A percentile compares a stretch with the other conserved stretches of the same genome.
Conservation (phyloP, 2,797 vertebrate species). For the Pangasius krempfi region DNA sequence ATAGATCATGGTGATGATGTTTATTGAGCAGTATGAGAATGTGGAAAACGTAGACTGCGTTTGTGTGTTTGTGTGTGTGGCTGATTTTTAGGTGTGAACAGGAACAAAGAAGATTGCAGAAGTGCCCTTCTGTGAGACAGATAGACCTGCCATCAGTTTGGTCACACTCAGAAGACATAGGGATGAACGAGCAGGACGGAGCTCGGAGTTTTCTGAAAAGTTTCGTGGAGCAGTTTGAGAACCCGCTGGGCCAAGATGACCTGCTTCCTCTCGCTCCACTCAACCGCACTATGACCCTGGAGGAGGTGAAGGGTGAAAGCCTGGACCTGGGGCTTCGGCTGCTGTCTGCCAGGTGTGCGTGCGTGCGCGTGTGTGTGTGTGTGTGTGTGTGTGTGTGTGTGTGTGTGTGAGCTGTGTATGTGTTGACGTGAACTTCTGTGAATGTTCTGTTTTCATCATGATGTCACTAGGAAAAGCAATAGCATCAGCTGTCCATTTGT, state of each 20-base stretch:
- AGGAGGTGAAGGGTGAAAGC: conserved; percentile 83
- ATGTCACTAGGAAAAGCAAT: neutral
- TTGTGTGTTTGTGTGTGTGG: neutral
- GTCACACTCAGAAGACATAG: conserved; percentile 46
- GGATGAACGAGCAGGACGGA: conserved; percentile 54
- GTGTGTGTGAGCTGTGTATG: neutral
- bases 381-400: neutral
- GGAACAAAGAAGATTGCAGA: conserved; percentile 10
- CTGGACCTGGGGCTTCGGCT: conserved; percentile 78
- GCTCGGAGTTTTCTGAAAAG: conserved; percentile 67
- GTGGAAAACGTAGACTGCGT: neutral
- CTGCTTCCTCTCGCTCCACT: conserved; percentile 72
- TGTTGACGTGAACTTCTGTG: neutral
- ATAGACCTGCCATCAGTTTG: neutral
- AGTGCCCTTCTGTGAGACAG: neutral
- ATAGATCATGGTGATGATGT: neutral
- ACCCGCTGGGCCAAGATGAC: conserved; percentile 70
- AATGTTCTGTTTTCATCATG: neutral
- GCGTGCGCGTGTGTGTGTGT: neutral
- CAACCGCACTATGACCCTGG: conserved; percentile 70
- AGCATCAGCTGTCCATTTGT: neutral
- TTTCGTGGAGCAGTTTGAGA: conserved; percentile 79
- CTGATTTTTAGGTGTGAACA: neutral
- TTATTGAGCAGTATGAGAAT: neutral
- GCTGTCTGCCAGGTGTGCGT: conserved; percentile 73